phyloP scores from a whole-genome alignment of 2,797 vertebrate species.

The Ctenochaetus hawaiiensis region DNA sequence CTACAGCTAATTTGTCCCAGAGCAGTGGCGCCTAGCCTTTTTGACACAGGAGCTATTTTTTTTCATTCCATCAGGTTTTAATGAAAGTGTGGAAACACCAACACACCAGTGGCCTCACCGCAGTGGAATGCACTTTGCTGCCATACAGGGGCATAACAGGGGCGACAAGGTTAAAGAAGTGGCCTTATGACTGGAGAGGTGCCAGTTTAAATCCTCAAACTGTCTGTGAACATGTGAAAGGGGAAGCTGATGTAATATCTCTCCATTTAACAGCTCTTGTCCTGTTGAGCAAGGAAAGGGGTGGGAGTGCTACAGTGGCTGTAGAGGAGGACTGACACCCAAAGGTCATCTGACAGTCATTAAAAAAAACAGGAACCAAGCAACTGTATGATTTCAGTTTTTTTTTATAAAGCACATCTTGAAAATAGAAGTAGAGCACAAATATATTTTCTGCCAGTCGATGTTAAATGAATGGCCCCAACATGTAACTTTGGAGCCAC shows the following conservation, averaged over 20 bases:
- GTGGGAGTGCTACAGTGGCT: background rate
- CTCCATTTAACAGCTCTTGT: background rate
- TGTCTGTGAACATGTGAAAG: slow-evolving; percentile 37
- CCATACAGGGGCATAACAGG: slow-evolving; percentile 59
- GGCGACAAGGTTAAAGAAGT: slow-evolving; percentile 30
- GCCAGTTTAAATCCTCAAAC: slow-evolving; percentile 35
- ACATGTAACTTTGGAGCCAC: background rate
- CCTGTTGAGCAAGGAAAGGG: slow-evolving; percentile 15
- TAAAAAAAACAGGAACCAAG: slow-evolving; percentile 1
- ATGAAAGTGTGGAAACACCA: slow-evolving; percentile 58
- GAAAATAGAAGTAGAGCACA: background rate
- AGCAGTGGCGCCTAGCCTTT: background rate
- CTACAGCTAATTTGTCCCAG: slow-evolving; percentile 1
- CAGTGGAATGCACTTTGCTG: slow-evolving; percentile 51
- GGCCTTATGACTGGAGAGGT: slow-evolving; percentile 45
- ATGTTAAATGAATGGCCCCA: background rate
- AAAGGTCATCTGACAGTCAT: slow-evolving; percentile 11
- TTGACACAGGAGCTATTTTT: slow-evolving; percentile 21
- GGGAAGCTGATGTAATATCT: slow-evolving; percentile 19
- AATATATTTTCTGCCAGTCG: background rate
- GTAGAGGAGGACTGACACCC: background rate
- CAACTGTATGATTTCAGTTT: background rate
- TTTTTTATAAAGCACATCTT: background rate
- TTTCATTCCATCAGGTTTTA: slow-evolving; percentile 39
- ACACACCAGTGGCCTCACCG: slow-evolving; percentile 33